Percentiles rank a stretch among this genome's conserved stretches.
Evolutionary conservation across 2,888 invertebrate genomes (phyloP).

Genomic region (Eurytoma californica): DNA sequence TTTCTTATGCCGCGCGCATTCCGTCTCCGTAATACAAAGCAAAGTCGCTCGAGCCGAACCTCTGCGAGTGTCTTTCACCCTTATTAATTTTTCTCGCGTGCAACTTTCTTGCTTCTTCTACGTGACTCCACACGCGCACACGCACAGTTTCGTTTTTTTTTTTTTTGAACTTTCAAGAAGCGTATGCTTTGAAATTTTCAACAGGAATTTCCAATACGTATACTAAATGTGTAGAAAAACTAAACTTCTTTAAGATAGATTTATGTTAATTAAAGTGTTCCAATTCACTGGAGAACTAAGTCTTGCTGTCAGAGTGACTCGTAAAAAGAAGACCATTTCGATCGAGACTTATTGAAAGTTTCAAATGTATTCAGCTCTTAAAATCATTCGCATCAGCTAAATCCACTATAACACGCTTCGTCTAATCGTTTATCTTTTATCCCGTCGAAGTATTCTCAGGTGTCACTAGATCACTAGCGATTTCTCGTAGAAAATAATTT

Average conservation of each 20-base stretch:
- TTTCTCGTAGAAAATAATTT: conserved; percentile 60
- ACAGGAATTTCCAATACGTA: too few species aligned
- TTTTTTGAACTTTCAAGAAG: neutral
- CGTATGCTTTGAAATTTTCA: neutral
- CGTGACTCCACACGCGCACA: neutral
- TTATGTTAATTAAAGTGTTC: neutral
- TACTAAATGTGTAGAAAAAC: too few species aligned
- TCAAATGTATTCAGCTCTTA: too few species aligned
- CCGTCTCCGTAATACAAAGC: neutral
- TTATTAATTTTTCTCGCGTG: conserved; percentile 12
- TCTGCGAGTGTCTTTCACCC: conserved; percentile 23
- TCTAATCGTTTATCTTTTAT: neutral
- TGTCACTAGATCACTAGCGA: conserved; percentile 47
- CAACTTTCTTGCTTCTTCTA: neutral
- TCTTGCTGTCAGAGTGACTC: neutral
- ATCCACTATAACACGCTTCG: too few species aligned
- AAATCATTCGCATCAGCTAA: too few species aligned
- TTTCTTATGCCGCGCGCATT: neutral
- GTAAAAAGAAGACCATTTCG: too few species aligned
- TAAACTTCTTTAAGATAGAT: neutral
- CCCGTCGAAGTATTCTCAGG: neutral
- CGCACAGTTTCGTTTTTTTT: conserved; percentile 15
- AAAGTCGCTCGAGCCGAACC: conserved; percentile 42
- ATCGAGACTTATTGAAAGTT: too few species aligned
- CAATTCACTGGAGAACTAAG: too few species aligned